phyloP scores from a whole-genome alignment of 2,888 invertebrate genomes.

The Tethea ocularis region DNA sequence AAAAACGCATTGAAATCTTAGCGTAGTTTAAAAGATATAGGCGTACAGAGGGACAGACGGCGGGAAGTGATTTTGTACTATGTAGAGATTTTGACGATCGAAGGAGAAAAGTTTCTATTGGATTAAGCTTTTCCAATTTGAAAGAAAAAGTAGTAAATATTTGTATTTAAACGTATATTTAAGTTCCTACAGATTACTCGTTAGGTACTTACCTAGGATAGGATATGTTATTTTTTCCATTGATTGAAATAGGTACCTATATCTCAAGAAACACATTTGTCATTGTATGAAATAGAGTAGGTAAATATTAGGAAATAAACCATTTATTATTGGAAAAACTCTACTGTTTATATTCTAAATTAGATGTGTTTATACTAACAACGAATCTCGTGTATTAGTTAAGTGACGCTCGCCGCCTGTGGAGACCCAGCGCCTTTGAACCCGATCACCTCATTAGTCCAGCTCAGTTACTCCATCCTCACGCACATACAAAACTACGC shows the following conservation, averaged over 20 bases:
- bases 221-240: no score
- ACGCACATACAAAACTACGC: constrained; percentile 64
- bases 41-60: no score
- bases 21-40: no score
- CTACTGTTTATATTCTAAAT: constrained; percentile 23
- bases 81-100: no score
- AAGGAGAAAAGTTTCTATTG: not conserved
- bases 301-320: no score
- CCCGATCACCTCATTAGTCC: constrained; percentile 79
- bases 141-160: not conserved
- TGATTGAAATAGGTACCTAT: no score
- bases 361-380: constrained; percentile 20
- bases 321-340: constrained; percentile 11
- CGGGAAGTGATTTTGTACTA: no score
- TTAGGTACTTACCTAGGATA: no score
- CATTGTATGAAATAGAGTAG: no score
- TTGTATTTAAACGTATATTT: no score
- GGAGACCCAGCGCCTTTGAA: constrained; percentile 74
- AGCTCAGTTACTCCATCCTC: constrained; percentile 67
- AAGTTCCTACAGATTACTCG: no score
- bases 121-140: not conserved
- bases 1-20: no score
- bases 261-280: not conserved
- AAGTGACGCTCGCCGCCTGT: constrained; percentile 64
- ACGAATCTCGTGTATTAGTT: constrained; percentile 41